Conservation (phyloP, 2,888 invertebrate species). For the Eledone cirrhosa region DNA sequence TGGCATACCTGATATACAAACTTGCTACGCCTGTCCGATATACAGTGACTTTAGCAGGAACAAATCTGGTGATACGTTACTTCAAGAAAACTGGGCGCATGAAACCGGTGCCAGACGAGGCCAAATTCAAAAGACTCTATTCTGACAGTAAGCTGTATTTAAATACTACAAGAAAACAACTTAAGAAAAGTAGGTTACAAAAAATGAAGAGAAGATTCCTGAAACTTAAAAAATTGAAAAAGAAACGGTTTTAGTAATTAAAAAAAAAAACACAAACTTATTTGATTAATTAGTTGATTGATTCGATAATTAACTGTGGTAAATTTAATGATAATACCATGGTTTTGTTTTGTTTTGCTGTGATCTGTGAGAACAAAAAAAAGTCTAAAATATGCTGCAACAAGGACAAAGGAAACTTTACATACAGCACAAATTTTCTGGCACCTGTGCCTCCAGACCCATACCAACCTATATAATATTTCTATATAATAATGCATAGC, state of each 20-base stretch:
- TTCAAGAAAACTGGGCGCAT: slow-evolving; percentile 80
- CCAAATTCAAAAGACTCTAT: slow-evolving; percentile 48
- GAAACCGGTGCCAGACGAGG: slow-evolving; percentile 76
- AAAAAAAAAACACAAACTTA: no score
- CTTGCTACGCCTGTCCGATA: slow-evolving; percentile 89
- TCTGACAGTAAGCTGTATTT: slow-evolving; percentile 52
- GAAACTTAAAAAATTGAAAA: slow-evolving; percentile 7
- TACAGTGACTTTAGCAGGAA: slow-evolving; percentile 89
- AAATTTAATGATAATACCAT: no score
- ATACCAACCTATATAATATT: no score
- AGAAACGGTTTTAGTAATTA: background rate
- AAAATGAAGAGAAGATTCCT: slow-evolving; percentile 13
- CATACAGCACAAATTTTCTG: no score
- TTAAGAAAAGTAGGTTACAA: slow-evolving; percentile 4
- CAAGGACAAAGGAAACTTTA: no score
- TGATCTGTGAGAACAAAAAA: no score
- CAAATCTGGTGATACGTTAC: slow-evolving; percentile 84
- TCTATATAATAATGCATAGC: no score
- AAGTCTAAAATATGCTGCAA: no score
- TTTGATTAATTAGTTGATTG: no score
- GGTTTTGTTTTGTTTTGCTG: no score
- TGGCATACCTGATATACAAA: slow-evolving; percentile 93
- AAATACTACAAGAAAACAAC: slow-evolving; percentile 33
- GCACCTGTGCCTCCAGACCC: no score
- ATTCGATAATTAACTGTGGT: no score